These are phyloP conservation scores for Asobara japonica DNA, from an alignment of 1,140 invertebrate species.

Conservation along the genomic window DNA sequence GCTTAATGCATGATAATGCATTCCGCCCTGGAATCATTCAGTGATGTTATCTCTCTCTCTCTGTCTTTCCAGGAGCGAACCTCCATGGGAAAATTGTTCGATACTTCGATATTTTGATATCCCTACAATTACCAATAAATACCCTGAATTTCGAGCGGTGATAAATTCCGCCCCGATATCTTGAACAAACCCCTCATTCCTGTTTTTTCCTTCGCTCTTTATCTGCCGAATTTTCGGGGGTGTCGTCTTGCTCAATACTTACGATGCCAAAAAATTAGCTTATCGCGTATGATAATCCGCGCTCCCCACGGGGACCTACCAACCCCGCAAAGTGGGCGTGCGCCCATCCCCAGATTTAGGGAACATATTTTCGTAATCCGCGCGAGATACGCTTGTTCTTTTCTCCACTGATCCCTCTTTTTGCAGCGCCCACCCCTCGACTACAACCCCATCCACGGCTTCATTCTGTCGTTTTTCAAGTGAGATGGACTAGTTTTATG, in stretches of 20 bases:
- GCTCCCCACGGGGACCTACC: conserved; percentile 44
- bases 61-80: neutral
- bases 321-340: conserved; percentile 49
- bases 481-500: conserved; percentile 15
- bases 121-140: neutral
- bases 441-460: neutral
- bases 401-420: conserved; percentile 23
- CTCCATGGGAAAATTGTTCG: neutral
- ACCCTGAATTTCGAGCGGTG: neutral
- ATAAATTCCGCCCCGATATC: conserved; percentile 20
- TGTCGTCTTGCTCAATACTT: conserved; percentile 9
- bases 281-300: conserved; percentile 60
- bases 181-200: conserved; percentile 5
- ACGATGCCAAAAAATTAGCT: conserved; percentile 57
- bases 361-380: conserved; percentile 65
- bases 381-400: conserved; percentile 40
- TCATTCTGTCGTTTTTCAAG: conserved; percentile 20
- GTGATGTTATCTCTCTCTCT: no score
- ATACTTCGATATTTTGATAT: neutral
- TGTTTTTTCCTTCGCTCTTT: conserved; percentile 18
- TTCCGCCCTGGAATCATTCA: no score
- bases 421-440: conserved; percentile 48
- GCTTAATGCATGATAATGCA: no score
- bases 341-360: conserved; percentile 49
- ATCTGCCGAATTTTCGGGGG: conserved; percentile 40